These are phyloP conservation scores for Uromys caudimaculatus DNA, from an alignment of 2,797 vertebrate species.

Conservation along the genomic window DNA sequence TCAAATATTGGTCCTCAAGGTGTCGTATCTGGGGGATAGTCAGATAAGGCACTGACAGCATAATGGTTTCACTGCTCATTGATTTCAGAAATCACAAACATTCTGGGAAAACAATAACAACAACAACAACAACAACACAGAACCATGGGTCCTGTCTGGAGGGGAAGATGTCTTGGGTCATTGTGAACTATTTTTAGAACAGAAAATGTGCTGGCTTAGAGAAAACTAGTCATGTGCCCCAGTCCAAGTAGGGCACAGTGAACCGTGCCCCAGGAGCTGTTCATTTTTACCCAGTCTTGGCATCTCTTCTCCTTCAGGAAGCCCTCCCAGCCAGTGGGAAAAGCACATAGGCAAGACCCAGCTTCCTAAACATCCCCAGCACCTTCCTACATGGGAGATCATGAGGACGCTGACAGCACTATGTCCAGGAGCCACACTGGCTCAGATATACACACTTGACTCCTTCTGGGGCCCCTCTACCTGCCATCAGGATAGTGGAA, in stretches of 20 bases:
- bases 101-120: neutral
- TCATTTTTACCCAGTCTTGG: neutral
- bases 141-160: neutral
- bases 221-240: conserved; percentile 37
- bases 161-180: conserved; percentile 54
- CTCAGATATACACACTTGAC: fast-evolving
- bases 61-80: neutral
- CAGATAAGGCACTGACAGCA: neutral
- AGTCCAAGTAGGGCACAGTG: neutral
- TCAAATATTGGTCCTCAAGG: neutral
- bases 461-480: neutral
- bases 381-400: neutral
- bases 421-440: neutral
- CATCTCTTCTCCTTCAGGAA: neutral
- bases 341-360: too few relatives aligned
- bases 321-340: neutral
- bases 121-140: neutral
- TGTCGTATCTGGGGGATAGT: neutral
- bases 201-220: conserved; percentile 55
- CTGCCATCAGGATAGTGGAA: fast-evolving
- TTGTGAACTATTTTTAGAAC: conserved; percentile 60
- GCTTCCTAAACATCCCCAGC: neutral
- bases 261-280: neutral
- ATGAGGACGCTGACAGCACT: neutral
- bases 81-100: conserved; percentile 32